Conservation (phyloP, 2,888 invertebrate species). For the Cybosia mesomella region DNA sequence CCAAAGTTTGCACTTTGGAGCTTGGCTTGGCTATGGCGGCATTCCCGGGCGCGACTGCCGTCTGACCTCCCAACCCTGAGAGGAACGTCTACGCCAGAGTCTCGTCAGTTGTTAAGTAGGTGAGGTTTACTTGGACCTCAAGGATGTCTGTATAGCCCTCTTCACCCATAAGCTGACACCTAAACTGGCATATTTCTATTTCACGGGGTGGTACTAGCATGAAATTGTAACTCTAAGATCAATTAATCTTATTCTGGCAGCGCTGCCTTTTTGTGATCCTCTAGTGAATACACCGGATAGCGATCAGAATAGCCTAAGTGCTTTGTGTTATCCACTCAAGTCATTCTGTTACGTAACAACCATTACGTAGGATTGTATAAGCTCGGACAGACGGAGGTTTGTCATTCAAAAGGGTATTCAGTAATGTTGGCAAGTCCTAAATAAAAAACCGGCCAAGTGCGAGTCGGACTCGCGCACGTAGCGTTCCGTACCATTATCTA, state of each 20-base stretch:
- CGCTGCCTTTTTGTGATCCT: not conserved
- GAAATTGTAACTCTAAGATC: not conserved
- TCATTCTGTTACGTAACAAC: not conserved
- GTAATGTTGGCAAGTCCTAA: not conserved
- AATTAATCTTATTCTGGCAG: conserved; percentile 4
- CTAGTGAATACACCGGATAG: not conserved
- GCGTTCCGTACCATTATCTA: too few relatives aligned
- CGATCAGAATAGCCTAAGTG: not conserved
- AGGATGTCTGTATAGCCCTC: too few relatives aligned
- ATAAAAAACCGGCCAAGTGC: too few relatives aligned
- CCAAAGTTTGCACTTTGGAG: too few relatives aligned
- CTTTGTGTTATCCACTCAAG: conserved; percentile 2
- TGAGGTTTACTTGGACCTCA: too few relatives aligned
- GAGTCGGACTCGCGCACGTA: too few relatives aligned
- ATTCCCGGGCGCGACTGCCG: too few relatives aligned
- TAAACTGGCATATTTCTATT: not conserved
- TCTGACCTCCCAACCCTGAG: too few relatives aligned
- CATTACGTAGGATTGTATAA: not conserved
- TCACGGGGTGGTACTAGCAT: not conserved
- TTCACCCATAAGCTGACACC: not conserved
- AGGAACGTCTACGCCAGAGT: too few relatives aligned
- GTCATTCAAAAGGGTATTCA: not conserved
- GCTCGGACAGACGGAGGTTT: not conserved
- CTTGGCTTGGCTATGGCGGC: too few relatives aligned
- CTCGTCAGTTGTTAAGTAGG: too few relatives aligned